Conservation (phyloP, 2,797 vertebrate species). For the Periophthalmus magnuspinnatus region DNA sequence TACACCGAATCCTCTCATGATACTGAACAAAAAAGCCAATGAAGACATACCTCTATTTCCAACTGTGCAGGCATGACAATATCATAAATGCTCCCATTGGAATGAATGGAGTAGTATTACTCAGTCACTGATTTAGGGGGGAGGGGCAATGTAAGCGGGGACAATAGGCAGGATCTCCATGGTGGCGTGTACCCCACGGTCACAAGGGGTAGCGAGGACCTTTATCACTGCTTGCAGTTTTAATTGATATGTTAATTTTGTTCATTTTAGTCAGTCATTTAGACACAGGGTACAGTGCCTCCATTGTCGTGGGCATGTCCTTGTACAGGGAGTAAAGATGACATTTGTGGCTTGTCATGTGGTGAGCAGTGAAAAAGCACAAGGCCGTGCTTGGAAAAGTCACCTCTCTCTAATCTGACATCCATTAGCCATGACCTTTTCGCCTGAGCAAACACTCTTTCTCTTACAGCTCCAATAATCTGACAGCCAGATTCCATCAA, state of each 20-base stretch:
- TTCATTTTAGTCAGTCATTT: not conserved
- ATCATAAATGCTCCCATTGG: too few species aligned
- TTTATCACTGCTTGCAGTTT: too few species aligned
- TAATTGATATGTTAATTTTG: not conserved
- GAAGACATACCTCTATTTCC: too few species aligned
- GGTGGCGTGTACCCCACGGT: too few species aligned
- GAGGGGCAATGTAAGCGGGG: too few species aligned
- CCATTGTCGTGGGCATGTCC: slow-evolving; percentile 8
- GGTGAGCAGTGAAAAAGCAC: slow-evolving; percentile 29
- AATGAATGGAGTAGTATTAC: too few species aligned
- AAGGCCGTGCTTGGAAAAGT: slow-evolving; percentile 28
- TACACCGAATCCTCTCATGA: too few species aligned
- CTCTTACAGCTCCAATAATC: slow-evolving; percentile 53
- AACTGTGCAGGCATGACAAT: too few species aligned
- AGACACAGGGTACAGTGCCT: not conserved
- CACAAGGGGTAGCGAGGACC: too few species aligned
- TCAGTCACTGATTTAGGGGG: too few species aligned
- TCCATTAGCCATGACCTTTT: slow-evolving; percentile 66
- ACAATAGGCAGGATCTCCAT: too few species aligned
- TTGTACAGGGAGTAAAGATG: not conserved
- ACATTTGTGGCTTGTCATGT: slow-evolving; percentile 30
- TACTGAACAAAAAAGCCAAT: too few species aligned
- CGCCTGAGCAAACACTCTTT: slow-evolving; percentile 46
- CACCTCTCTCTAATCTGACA: slow-evolving; percentile 53
- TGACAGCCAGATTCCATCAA: slow-evolving; percentile 51